Evolutionary conservation across 2,113 vertebrate genomes (phyloP).

Genomic region (Plestiodon gilberti): DNA sequence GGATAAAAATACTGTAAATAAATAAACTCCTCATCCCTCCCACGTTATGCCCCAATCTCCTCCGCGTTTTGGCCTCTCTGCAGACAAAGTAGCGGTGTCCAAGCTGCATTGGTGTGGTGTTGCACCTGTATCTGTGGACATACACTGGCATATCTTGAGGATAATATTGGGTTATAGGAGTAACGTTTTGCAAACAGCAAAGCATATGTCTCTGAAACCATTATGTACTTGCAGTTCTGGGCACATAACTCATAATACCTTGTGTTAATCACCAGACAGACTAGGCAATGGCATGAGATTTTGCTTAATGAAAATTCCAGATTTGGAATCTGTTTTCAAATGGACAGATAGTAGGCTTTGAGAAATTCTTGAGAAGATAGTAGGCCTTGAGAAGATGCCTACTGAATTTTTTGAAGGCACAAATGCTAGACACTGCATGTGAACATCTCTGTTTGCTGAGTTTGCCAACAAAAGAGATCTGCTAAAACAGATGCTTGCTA

Average conservation of each 20-base stretch:
- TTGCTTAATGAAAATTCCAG: slow-evolving; percentile 24
- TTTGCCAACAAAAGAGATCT: not conserved
- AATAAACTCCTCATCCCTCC: too few species aligned
- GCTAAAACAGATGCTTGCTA: not conserved
- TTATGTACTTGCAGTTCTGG: slow-evolving; percentile 38
- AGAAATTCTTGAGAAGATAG: slow-evolving; percentile 17
- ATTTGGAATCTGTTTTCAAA: slow-evolving; percentile 40
- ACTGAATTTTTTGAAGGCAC: not conserved
- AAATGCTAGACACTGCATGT: not conserved
- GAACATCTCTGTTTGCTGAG: not conserved
- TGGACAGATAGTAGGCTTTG: slow-evolving; percentile 14
- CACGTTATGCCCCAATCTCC: too few species aligned
- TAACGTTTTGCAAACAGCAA: slow-evolving; percentile 9
- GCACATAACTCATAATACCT: slow-evolving; percentile 41
- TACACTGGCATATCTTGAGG: too few species aligned
- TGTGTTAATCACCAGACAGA: slow-evolving; percentile 43
- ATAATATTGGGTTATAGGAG: not conserved
- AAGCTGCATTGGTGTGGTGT: too few species aligned
- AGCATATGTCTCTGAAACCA: slow-evolving; percentile 19
- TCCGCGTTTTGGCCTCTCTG: too few species aligned
- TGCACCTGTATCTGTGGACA: too few species aligned
- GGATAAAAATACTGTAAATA: too few species aligned
- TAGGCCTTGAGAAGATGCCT: not conserved
- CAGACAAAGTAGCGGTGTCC: too few species aligned
- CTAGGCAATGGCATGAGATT: slow-evolving; percentile 25